Percentiles rank a stretch among this genome's conserved stretches.
These are phyloP conservation scores for Tetragonisca angustula DNA, from an alignment of 2,888 invertebrate species.

Conservation along the genomic window DNA sequence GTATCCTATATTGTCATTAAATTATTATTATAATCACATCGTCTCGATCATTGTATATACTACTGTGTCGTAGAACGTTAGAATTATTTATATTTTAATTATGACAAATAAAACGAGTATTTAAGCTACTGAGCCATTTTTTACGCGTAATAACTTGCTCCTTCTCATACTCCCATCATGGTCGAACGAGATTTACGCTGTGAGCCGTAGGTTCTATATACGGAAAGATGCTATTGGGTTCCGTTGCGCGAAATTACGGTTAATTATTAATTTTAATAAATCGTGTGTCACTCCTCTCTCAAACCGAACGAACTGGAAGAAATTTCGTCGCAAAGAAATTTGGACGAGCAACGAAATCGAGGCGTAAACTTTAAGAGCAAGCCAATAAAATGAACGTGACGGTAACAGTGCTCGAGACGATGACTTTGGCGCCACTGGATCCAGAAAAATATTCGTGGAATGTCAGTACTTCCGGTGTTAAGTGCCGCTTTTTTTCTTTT, in stretches of 20 bases:
- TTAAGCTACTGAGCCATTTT: conserved; percentile 23
- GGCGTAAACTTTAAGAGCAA: conserved; percentile 46
- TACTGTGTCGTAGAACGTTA: conserved; percentile 48
- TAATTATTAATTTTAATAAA: conserved; percentile 19
- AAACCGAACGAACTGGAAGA: conserved; percentile 2
- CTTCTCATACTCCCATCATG: not conserved
- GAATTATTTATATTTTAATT: conserved; percentile 65
- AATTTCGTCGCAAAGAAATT: not conserved
- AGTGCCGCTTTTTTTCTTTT: conserved; percentile 17
- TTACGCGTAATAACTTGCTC: not conserved
- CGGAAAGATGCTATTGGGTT: not conserved
- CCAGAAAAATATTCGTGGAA: conserved; percentile 67
- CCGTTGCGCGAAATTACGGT: not conserved
- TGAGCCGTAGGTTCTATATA: not conserved
- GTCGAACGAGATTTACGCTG: not conserved
- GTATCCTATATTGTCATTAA: conserved; percentile 59
- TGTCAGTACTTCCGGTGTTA: conserved; percentile 63
- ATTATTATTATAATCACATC: conserved; percentile 62
- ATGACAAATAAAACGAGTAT: conserved; percentile 51
- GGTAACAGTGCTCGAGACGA: conserved; percentile 47
- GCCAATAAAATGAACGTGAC: conserved; percentile 49
- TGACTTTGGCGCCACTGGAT: conserved; percentile 64
- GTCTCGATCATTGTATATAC: conserved; percentile 57
- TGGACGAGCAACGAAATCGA: conserved; percentile 11
- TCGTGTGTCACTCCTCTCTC: not conserved